These are phyloP conservation scores for Ascidia mentula DNA, from an alignment of 23 tunicate species.

Conservation along the genomic window DNA sequence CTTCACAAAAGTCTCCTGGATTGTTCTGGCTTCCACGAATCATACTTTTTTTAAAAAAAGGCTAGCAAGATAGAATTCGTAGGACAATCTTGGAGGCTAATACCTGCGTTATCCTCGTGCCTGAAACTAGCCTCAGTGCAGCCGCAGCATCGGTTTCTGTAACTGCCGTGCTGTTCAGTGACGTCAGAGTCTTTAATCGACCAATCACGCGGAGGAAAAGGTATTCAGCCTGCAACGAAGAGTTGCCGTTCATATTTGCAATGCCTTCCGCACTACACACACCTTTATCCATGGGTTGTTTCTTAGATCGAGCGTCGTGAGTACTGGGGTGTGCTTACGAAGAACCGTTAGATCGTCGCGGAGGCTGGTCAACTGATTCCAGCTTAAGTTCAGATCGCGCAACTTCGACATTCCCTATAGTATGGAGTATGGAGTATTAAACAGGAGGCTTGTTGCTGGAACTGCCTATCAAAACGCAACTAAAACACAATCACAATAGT, in stretches of 20 bases:
- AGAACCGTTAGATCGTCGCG: slow-evolving; percentile 85
- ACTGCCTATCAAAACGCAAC: too few species aligned
- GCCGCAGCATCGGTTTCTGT: slow-evolving; percentile 85
- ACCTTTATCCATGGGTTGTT: slow-evolving; percentile 96
- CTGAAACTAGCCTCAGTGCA: slow-evolving; percentile 86
- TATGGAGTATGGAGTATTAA: too few species aligned
- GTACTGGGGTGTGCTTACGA: slow-evolving; percentile 69
- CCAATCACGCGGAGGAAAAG: slow-evolving; percentile 85
- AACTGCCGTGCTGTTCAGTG: slow-evolving; percentile 50
- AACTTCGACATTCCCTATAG: slow-evolving; percentile 82
- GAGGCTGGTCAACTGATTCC: slow-evolving; percentile 93
- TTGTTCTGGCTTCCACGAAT: too few species aligned
- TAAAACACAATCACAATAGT: too few species aligned
- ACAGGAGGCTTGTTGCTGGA: too few species aligned
- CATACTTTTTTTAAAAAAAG: too few species aligned
- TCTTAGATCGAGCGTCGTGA: slow-evolving; percentile 60
- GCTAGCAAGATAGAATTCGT: background rate
- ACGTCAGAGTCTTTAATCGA: slow-evolving; percentile 64
- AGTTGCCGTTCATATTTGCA: too few species aligned
- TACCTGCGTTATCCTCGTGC: slow-evolving; percentile 77
- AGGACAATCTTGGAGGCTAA: too few species aligned
- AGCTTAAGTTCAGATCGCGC: slow-evolving; percentile 61
- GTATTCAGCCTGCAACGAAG: slow-evolving; percentile 89
- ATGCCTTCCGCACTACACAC: too few species aligned
- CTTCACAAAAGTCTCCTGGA: too few species aligned